These are phyloP conservation scores for Eospalax fontanierii DNA, from an alignment of 2,797 vertebrate genomes.

Conservation along the genomic window DNA sequence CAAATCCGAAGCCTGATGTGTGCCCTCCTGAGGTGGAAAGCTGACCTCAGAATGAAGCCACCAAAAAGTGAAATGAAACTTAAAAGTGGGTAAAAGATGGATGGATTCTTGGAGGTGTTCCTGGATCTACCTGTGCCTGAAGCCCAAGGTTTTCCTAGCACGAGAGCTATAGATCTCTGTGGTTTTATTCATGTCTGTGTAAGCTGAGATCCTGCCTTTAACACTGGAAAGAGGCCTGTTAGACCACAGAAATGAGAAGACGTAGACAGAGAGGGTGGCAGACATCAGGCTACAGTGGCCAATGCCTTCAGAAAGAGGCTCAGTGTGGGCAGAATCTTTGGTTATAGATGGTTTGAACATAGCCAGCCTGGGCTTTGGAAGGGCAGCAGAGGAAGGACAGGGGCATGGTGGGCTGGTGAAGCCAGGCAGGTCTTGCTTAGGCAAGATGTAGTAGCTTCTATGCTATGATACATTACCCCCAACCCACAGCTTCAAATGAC, in stretches of 20 bases:
- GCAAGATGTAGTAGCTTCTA: background rate
- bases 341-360: background rate
- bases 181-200: background rate
- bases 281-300: background rate
- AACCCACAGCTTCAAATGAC: background rate
- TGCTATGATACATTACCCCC: background rate
- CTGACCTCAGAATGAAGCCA: background rate
- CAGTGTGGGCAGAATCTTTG: background rate
- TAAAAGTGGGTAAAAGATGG: background rate
- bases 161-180: background rate
- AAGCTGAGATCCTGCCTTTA: background rate
- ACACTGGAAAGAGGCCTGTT: background rate
- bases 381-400: background rate
- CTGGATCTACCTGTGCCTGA: background rate
- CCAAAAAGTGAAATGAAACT: background rate
- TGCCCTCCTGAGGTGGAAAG: background rate
- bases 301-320: too few relatives aligned
- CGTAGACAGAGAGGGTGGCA: background rate
- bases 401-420: background rate
- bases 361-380: background rate
- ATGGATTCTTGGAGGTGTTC: background rate
- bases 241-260: too few relatives aligned
- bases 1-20: background rate
- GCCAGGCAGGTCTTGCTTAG: background rate
- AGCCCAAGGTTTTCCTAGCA: background rate